A percentile compares a stretch with the other conserved stretches of the same genome.
phyloP scores from a whole-genome alignment of 2,113 vertebrate genomes.

The Tiliqua scincoides region DNA sequence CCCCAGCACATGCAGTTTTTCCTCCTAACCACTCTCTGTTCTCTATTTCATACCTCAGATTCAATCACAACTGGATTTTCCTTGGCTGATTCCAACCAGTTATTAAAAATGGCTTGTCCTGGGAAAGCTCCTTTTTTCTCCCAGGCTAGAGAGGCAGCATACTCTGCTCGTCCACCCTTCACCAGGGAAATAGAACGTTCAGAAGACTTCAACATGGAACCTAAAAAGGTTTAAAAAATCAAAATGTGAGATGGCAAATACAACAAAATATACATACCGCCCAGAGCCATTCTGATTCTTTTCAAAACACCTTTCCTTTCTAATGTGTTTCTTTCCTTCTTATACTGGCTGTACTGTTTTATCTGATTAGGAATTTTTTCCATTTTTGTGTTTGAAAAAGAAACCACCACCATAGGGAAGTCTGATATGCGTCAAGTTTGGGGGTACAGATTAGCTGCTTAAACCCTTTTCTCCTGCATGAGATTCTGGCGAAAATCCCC shows the following conservation, averaged over 20 bases:
- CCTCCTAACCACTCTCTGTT: background rate
- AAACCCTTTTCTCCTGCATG: too few species aligned
- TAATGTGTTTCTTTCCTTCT: background rate
- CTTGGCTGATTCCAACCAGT: conserved; percentile 87
- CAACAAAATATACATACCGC: background rate
- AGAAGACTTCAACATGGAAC: conserved; percentile 85
- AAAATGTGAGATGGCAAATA: background rate
- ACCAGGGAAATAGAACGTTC: conserved; percentile 86
- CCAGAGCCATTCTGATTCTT: too few species aligned
- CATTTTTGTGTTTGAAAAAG: too few species aligned
- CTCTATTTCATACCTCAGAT: conserved; percentile 78
- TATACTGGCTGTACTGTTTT: background rate
- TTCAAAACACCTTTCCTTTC: background rate
- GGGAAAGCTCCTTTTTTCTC: conserved; percentile 78
- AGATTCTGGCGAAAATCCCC: too few species aligned
- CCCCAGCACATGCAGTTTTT: background rate
- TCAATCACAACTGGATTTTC: conserved; percentile 87
- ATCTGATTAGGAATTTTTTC: too few species aligned
- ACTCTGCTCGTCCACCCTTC: conserved; percentile 81
- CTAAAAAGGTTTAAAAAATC: conserved; percentile 67
- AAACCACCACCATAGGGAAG: too few species aligned
- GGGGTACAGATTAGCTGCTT: too few species aligned
- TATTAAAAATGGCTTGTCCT: conserved; percentile 65
- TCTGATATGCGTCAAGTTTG: too few species aligned
- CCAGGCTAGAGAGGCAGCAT: conserved; percentile 84